A percentile compares a stretch with the other conserved stretches of the same genome.
Evolutionary conservation across 2,888 invertebrate genomes (phyloP).

Genomic region (Andricus quercusramuli): DNA sequence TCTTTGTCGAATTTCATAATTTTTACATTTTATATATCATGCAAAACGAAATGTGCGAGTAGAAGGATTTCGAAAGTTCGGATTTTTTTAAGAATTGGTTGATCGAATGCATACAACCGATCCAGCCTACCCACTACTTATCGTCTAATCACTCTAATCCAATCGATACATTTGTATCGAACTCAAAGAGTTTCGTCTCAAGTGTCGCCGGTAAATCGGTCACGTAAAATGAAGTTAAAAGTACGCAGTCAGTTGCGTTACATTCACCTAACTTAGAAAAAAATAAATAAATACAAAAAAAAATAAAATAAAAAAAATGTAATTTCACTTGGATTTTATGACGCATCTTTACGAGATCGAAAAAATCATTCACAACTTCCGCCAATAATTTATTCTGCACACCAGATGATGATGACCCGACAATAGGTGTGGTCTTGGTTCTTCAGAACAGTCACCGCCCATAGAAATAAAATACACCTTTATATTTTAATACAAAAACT

Average conservation of each 20-base stretch:
- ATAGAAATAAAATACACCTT: background rate
- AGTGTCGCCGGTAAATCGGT: constrained; percentile 37
- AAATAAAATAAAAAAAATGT: background rate
- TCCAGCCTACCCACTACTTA: constrained; percentile 18
- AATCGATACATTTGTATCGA: constrained; percentile 44
- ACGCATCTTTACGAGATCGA: constrained; percentile 38
- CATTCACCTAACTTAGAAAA: constrained; percentile 12
- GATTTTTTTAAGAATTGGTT: constrained; percentile 9
- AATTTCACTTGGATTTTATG: constrained; percentile 14
- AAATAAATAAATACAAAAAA: constrained; percentile 10
- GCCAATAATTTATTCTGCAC: constrained; percentile 34
- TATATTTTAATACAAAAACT: constrained; percentile 12
- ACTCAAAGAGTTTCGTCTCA: constrained; percentile 47
- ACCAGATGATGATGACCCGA: background rate
- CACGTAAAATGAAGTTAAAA: constrained; percentile 25
- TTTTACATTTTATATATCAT: constrained; percentile 4
- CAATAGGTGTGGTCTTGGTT: constrained; percentile 1
- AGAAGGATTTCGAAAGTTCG: constrained; percentile 5
- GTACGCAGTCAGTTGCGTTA: constrained; percentile 8
- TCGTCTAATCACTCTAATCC: constrained; percentile 50
- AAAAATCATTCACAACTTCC: constrained; percentile 5
- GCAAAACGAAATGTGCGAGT: background rate
- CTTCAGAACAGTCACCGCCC: background rate
- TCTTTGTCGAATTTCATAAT: constrained; percentile 22
- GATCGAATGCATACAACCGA: constrained; percentile 18